Evolutionary conservation across 2,888 invertebrate species (phyloP), one percentile per base, ranked within the genome.

Genomic region (Oscheius sp.): DNA sequence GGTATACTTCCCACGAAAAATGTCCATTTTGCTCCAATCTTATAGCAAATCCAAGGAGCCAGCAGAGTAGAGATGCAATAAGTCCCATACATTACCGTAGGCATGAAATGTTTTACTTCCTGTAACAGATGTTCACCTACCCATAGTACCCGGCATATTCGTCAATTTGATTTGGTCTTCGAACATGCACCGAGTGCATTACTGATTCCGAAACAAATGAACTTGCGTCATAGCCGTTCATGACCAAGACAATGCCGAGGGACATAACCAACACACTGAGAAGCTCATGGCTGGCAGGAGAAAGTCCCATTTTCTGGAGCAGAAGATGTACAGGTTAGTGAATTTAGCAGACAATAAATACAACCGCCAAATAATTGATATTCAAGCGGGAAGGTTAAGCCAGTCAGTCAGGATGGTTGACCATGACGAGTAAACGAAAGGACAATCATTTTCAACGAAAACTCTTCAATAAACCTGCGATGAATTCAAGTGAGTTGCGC

Each of bases 111-210:
- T 29, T 35, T 18, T 21, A 61, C 18, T n/a, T n/a, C 2, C n/a
- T 16, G 1, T 41, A 43, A 1, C n/a, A 43, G 35, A 35, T 35
- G 35, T n/a, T 13, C 13, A 13, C 59, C 23, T 43, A 70, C 69
- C 69, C 69, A 27, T 70, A 70, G 49, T 70, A 70, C 27, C 69
- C 69, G 18, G 69, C 69, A 58, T 70, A 59, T 7, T 25, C 69
- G 46, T 70, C 69, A 12, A 70, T 70, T 35, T 59, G 69, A 23
- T 70, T 25, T 12, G 69, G 69, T 45, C 25, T 18, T 21, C 69
- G 18, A 21, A 27, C 29, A 45, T 70, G 69, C 27, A 70, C 69
- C 58, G 69, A 70, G 59, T 70, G 69, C 59, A 70, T 41, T 2
- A 70, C 69, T 1, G 69, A 70, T 29, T 70, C 69, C 27, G 59